These are phyloP conservation scores for Falco columbarius DNA, from an alignment of 2,797 vertebrate genomes.

Conservation along the genomic window DNA sequence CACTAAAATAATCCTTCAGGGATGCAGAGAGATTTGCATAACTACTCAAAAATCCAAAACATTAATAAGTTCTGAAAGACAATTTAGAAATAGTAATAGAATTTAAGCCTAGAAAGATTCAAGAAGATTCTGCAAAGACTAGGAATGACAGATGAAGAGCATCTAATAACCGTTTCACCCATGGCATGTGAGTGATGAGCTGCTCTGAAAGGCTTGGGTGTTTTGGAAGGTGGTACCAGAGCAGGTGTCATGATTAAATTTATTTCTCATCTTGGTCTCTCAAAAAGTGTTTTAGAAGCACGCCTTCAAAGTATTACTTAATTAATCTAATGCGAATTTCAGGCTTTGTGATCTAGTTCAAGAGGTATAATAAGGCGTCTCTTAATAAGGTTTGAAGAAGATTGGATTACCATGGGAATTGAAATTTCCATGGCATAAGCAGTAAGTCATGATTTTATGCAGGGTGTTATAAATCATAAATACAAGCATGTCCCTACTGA, in stretches of 20 bases:
- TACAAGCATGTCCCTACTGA: background rate
- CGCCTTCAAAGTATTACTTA: background rate
- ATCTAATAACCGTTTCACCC: background rate
- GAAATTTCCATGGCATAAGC: slow-evolving; percentile 23
- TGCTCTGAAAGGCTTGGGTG: background rate
- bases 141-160: background rate
- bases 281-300: background rate
- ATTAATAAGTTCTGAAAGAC: background rate
- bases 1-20: background rate
- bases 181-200: background rate
- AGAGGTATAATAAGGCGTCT: background rate
- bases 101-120: background rate
- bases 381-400: slow-evolving; percentile 17
- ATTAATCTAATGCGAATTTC: slow-evolving; percentile 36
- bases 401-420: background rate
- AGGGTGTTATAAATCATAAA: slow-evolving; percentile 9
- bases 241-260: background rate
- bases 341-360: background rate
- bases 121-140: background rate
- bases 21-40: background rate
- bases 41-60: background rate
- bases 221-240: background rate
- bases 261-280: slow-evolving; percentile 8
- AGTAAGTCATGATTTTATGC: background rate
- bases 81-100: background rate